A percentile compares a stretch with the other conserved stretches of the same genome.
These are phyloP conservation scores for Pogonomyrmex californicus DNA, from an alignment of 1,140 invertebrate species.

Conservation along the genomic window DNA sequence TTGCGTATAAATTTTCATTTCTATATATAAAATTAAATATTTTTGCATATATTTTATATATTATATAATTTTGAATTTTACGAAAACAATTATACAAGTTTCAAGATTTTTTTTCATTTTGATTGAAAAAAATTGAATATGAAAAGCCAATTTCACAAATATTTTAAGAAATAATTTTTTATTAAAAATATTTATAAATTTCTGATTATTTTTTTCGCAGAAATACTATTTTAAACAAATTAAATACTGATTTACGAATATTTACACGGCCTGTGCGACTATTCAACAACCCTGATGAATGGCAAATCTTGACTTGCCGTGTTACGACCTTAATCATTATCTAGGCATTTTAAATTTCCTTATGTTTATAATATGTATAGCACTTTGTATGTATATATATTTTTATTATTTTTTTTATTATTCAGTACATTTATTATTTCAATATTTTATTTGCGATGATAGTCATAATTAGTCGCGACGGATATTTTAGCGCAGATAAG, in stretches of 20 bases:
- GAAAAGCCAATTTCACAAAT: background rate
- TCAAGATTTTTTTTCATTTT: background rate
- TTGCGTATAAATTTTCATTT: background rate
- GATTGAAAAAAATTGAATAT: background rate
- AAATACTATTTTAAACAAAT: background rate
- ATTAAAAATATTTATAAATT: background rate
- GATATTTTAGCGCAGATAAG: constrained; percentile 4
- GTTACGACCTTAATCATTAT: constrained; percentile 1
- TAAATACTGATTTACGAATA: background rate
- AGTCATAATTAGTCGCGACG: background rate
- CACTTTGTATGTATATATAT: background rate
- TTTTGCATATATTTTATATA: background rate
- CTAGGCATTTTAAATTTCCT: background rate
- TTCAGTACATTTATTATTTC: background rate
- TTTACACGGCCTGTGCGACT: no score
- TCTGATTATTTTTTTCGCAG: background rate
- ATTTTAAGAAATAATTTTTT: background rate
- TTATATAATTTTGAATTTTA: background rate
- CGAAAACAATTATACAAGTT: background rate
- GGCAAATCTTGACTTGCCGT: background rate
- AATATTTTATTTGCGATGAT: background rate
- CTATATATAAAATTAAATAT: background rate
- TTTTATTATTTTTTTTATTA: background rate
- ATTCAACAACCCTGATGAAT: background rate
- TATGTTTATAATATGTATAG: background rate